Percentiles rank a stretch among this genome's conserved stretches.
phyloP scores from a whole-genome alignment of 2,113 vertebrate species.

The Nettapus auritus region DNA sequence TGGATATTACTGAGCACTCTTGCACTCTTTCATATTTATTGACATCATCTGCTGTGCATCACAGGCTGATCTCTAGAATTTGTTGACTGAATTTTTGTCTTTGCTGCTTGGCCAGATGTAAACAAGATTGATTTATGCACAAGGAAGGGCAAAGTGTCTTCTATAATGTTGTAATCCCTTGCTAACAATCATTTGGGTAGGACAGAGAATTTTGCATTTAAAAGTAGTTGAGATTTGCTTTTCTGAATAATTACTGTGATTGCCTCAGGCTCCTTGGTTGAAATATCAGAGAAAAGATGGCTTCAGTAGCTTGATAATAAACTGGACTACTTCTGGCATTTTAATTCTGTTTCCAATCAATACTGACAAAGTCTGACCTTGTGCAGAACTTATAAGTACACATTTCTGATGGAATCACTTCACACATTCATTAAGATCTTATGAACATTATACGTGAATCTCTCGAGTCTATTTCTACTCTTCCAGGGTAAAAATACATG shows the following conservation, averaged over 20 bases:
- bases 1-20: not conserved
- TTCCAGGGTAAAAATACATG: not conserved
- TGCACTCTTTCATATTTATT: slow-evolving; percentile 12
- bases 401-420: slow-evolving; percentile 48
- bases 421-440: slow-evolving; percentile 31
- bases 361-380: slow-evolving; percentile 65
- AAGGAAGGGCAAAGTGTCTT: slow-evolving; percentile 33
- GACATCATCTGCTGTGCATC: not conserved
- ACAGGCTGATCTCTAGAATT: not conserved
- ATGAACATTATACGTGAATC: slow-evolving; percentile 39
- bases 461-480: slow-evolving; percentile 35
- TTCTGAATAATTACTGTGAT: slow-evolving; percentile 66
- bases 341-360: slow-evolving; percentile 60
- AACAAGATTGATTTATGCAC: slow-evolving; percentile 15
- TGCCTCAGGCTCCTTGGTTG: slow-evolving; percentile 59
- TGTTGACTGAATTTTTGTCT: not conserved
- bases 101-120: slow-evolving; percentile 6
- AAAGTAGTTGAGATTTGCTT: slow-evolving; percentile 60
- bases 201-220: slow-evolving; percentile 57
- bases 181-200: slow-evolving; percentile 38
- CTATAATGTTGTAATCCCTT: slow-evolving; percentile 28
- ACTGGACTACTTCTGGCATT: slow-evolving; percentile 66
- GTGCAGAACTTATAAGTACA: slow-evolving; percentile 43
- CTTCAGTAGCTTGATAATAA: slow-evolving; percentile 64
- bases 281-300: slow-evolving; percentile 62